These are phyloP conservation scores for Stigmatopora nigra DNA, from an alignment of 2,113 vertebrate genomes.

Conservation along the genomic window DNA sequence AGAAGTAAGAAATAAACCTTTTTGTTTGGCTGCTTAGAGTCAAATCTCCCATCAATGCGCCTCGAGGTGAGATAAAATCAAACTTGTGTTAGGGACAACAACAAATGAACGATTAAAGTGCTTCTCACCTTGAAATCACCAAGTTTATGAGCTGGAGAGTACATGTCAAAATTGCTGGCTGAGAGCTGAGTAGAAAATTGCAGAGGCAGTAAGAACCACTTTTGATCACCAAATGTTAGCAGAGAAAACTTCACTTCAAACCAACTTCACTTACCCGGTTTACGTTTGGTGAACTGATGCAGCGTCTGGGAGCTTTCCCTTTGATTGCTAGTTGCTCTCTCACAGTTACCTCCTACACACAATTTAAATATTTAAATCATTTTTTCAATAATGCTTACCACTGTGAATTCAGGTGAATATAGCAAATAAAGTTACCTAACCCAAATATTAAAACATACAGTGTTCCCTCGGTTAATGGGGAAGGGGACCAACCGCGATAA, in stretches of 20 bases:
- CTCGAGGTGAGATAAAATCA: no score
- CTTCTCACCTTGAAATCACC: slow-evolving; percentile 78
- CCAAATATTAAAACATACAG: no score
- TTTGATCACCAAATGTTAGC: slow-evolving; percentile 8
- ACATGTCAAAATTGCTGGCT: slow-evolving; percentile 82
- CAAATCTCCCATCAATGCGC: no score
- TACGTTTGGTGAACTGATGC: slow-evolving; percentile 88
- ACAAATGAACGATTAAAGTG: background rate
- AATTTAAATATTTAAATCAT: background rate
- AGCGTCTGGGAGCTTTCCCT: slow-evolving; percentile 80
- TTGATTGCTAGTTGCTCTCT: slow-evolving; percentile 86
- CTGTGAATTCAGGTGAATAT: no score
- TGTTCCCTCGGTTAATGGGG: no score
- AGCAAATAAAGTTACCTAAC: no score
- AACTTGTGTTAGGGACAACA: background rate
- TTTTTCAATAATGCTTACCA: background rate
- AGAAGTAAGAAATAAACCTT: no score
- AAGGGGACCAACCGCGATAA: no score
- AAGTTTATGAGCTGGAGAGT: slow-evolving; percentile 66
- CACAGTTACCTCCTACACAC: slow-evolving; percentile 84
- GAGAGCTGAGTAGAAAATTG: slow-evolving; percentile 74
- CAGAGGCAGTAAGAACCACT: slow-evolving; percentile 2
- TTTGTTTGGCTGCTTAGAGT: no score
- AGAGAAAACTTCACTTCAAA: no score
- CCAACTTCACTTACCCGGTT: slow-evolving; percentile 68